A percentile compares a stretch with the other conserved stretches of the same genome.
These are phyloP conservation scores for Paramormyrops hopkinsi DNA, from an alignment of 2,797 vertebrate species.

Conservation along the genomic window DNA sequence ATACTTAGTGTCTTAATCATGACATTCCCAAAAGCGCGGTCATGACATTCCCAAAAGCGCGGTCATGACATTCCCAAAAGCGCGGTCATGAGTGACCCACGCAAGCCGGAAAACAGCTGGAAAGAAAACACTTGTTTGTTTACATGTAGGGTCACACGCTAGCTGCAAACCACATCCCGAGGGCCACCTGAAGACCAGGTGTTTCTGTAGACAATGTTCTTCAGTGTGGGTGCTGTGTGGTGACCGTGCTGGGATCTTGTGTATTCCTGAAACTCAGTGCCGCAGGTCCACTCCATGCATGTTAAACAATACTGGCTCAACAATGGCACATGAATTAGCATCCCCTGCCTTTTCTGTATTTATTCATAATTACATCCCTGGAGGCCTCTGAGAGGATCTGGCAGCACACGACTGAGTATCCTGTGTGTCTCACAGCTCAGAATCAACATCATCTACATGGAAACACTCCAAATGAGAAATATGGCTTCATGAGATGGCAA, in stretches of 20 bases:
- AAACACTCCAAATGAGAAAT: not conserved
- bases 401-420: conserved; percentile 47
- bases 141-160: not conserved
- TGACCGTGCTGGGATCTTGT: conserved; percentile 23
- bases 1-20: not conserved
- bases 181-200: not conserved
- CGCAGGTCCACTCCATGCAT: conserved; percentile 59
- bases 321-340: conserved; percentile 75
- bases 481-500: not conserved
- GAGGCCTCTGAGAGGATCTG: conserved; percentile 54
- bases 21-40: not conserved
- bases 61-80: not conserved
- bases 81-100: not conserved
- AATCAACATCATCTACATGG: conserved; percentile 7
- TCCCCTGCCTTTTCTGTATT: conserved; percentile 68
- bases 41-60: not conserved
- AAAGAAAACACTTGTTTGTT: not conserved
- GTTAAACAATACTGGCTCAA: conserved; percentile 74
- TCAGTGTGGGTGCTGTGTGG: conserved; percentile 16
- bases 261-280: conserved; percentile 53
- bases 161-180: not conserved
- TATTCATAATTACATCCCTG: conserved; percentile 77
- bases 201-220: conserved; percentile 22
- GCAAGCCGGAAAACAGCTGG: not conserved
- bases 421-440: conserved; percentile 32